Conservation (phyloP, 2,888 invertebrate species). For the Tenthredo mesomela region DNA sequence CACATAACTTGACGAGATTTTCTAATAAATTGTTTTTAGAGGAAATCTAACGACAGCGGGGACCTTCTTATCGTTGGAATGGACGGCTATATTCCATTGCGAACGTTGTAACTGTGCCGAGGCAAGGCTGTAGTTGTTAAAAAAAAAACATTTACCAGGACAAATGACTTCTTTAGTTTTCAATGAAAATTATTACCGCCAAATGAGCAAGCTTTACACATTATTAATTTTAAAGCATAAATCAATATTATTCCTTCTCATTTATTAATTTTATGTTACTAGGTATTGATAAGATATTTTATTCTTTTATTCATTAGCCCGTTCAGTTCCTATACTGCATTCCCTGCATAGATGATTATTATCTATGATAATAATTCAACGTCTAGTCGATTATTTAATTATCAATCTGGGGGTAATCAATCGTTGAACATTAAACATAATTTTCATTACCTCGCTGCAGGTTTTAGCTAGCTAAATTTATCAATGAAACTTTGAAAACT, state of each 20-base stretch:
- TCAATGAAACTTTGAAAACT: not conserved
- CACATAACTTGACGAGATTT: constrained; percentile 31
- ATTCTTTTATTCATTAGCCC: not conserved
- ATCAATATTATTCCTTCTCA: not conserved
- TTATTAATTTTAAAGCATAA: not conserved
- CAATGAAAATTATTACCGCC: not conserved
- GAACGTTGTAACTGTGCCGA: constrained; percentile 69
- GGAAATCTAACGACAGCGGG: constrained; percentile 69
- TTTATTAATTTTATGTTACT: not conserved
- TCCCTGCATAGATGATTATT: not conserved
- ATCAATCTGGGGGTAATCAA: not conserved
- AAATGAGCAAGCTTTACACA: not conserved
- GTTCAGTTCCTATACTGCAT: constrained; percentile 19
- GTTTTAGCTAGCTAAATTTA: not conserved
- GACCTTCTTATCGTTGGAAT: constrained; percentile 74
- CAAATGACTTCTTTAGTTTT: not conserved
- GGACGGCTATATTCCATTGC: constrained; percentile 76
- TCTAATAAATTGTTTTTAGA: constrained; percentile 73
- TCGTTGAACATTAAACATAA: constrained; percentile 68
- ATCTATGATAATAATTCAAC: not conserved
- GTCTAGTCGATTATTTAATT: not conserved
- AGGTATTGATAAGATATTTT: not conserved
- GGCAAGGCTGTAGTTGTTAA: not conserved
- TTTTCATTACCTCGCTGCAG: constrained; percentile 58
- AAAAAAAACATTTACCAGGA: not conserved